A percentile compares a stretch with the other conserved stretches of the same genome.
Conservation (phyloP, 2,888 invertebrate species). For the Drosophila yooni region DNA sequence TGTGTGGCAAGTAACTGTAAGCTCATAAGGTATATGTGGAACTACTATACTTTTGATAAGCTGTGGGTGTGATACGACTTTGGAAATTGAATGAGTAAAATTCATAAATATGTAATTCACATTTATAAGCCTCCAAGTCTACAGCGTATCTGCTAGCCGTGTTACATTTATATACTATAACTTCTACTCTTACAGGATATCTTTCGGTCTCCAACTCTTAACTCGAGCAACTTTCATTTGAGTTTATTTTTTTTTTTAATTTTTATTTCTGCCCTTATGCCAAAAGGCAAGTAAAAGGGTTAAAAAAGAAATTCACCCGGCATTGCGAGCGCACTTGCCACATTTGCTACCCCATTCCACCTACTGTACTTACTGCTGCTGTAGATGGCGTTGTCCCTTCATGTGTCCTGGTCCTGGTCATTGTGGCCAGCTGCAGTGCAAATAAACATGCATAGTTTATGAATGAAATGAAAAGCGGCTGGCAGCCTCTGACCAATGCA, state of each 20-base stretch:
- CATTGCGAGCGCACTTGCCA: slow-evolving; percentile 12
- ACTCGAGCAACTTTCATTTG: neutral
- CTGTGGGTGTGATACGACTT: neutral
- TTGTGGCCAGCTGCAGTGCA: slow-evolving; percentile 74
- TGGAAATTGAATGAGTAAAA: too few species aligned
- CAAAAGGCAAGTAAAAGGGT: slow-evolving; percentile 61
- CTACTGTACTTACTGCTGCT: neutral
- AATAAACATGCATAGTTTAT: slow-evolving; percentile 78
- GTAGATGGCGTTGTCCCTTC: slow-evolving; percentile 36
- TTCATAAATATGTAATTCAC: too few species aligned
- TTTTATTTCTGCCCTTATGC: slow-evolving; percentile 41
- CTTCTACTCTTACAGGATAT: slow-evolving; percentile 1
- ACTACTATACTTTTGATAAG: neutral
- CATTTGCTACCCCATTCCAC: neutral
- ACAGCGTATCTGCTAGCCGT: neutral
- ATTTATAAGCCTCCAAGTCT: neutral
- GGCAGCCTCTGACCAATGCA: slow-evolving; percentile 43
- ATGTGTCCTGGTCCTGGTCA: slow-evolving; percentile 44
- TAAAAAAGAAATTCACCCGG: slow-evolving; percentile 32
- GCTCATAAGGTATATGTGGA: neutral
- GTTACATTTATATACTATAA: neutral
- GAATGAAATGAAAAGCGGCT: slow-evolving; percentile 74
- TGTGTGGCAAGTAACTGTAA: neutral
- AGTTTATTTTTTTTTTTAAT: slow-evolving; percentile 7
- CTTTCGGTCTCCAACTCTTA: neutral